Evolutionary conservation across 2,888 invertebrate species (phyloP).

Genomic region (Thyatira batis): DNA sequence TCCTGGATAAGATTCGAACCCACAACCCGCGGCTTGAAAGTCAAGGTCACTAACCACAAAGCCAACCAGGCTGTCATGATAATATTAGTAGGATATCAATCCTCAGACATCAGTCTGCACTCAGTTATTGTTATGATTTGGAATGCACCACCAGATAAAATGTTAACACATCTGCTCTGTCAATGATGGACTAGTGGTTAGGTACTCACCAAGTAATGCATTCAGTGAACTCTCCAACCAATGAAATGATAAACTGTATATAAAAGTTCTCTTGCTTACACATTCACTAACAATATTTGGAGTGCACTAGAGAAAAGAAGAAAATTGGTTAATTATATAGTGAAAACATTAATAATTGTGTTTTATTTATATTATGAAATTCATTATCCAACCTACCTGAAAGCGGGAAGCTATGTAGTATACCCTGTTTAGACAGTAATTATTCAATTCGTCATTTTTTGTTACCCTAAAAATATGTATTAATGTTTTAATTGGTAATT

Average conservation of each 20-base stretch:
- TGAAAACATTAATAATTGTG: neutral
- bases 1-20: too few relatives aligned
- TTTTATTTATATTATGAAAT: too few relatives aligned
- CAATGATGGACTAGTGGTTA: neutral
- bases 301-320: constrained; percentile 56
- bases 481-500: constrained; percentile 62
- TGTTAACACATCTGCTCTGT: too few relatives aligned
- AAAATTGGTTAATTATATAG: constrained; percentile 11
- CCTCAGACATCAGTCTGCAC: too few relatives aligned
- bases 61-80: too few relatives aligned
- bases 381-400: constrained; percentile 45
- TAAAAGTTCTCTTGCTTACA: constrained; percentile 77
- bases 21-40: too few relatives aligned
- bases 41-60: too few relatives aligned
- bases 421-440: constrained; percentile 78
- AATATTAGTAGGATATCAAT: too few relatives aligned
- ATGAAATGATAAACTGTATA: constrained; percentile 79
- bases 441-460: constrained; percentile 59
- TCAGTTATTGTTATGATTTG: too few relatives aligned
- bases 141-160: too few relatives aligned
- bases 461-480: constrained; percentile 55
- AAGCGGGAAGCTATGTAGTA: constrained; percentile 80
- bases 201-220: constrained; percentile 69
- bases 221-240: constrained; percentile 79
- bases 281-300: constrained; percentile 69